A percentile compares a stretch with the other conserved stretches of the same genome.
Evolutionary conservation across 2,888 invertebrate species (phyloP).

Genomic region (Charanyca ferruginea): DNA sequence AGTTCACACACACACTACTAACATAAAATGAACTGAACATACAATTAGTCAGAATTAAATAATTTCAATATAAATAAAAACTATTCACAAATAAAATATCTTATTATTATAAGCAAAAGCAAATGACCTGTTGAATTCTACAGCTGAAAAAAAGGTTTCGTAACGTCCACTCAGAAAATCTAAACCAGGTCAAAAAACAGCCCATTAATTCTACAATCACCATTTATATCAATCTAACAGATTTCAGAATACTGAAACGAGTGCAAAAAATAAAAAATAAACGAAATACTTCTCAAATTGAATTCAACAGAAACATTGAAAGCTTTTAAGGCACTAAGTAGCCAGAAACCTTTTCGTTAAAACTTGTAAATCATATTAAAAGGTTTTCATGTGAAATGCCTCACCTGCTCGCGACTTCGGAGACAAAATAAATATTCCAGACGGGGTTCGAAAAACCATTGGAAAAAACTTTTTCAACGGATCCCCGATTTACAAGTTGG

Average conservation of each 20-base stretch:
- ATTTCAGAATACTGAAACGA: neutral
- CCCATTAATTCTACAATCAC: conserved; percentile 15
- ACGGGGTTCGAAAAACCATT: conserved; percentile 50
- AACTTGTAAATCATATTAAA: conserved; percentile 77
- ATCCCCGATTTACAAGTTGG: conserved; percentile 42
- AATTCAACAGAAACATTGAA: conserved; percentile 62
- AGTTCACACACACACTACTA: too few relatives aligned
- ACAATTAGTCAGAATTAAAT: too few relatives aligned
- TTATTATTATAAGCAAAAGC: neutral
- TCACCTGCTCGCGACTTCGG: conserved; percentile 69
- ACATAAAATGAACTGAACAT: too few relatives aligned
- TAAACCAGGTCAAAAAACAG: conserved; percentile 8
- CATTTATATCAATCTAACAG: conserved; percentile 25
- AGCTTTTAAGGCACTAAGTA: conserved; percentile 68
- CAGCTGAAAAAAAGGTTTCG: neutral
- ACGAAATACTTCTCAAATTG: conserved; percentile 56
- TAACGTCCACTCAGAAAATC: neutral
- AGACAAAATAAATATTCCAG: conserved; percentile 68
- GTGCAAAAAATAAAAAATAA: conserved; percentile 37
- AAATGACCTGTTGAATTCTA: neutral
- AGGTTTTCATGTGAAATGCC: conserved; percentile 72
- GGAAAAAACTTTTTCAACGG: conserved; percentile 38
- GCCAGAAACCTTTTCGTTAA: conserved; percentile 68
- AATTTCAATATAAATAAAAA: too few relatives aligned
- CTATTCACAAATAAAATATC: too few relatives aligned